Percentiles rank a stretch among this genome's conserved stretches.
phyloP scores from a whole-genome alignment of 2,888 invertebrate species.

The Caenorhabditis doughertyi region DNA sequence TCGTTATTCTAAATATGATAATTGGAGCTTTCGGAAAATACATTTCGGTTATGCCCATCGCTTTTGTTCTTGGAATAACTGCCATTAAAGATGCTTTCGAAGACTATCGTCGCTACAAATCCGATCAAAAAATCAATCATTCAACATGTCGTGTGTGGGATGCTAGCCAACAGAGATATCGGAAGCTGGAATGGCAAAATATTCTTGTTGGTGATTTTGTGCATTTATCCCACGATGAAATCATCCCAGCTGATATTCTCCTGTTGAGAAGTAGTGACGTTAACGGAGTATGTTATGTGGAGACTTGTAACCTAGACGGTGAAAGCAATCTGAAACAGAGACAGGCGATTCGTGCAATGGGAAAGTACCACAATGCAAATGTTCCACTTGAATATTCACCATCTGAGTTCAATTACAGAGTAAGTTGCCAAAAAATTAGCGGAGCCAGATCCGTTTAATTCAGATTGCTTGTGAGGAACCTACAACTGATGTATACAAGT shows the following conservation, averaged over 20 bases:
- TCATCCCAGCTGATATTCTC: slow-evolving; percentile 95
- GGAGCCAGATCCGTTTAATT: background rate
- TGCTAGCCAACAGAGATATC: slow-evolving; percentile 82
- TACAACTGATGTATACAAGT: slow-evolving; percentile 95
- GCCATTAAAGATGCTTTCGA: slow-evolving; percentile 98
- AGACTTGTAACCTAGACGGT: slow-evolving; percentile 96
- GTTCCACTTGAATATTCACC: slow-evolving; percentile 71
- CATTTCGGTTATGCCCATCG: slow-evolving; percentile 89
- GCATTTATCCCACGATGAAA: slow-evolving; percentile 96
- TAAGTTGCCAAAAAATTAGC: slow-evolving; percentile 20
- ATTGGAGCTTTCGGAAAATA: slow-evolving; percentile 84
- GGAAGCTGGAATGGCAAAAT: slow-evolving; percentile 92
- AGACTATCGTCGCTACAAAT: slow-evolving; percentile 91
- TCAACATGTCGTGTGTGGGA: slow-evolving; percentile 91
- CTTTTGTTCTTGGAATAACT: slow-evolving; percentile 94
- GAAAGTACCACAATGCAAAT: slow-evolving; percentile 85
- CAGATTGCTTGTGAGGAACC: slow-evolving; percentile 94
- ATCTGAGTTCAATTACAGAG: slow-evolving; percentile 71
- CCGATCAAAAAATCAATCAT: slow-evolving; percentile 95
- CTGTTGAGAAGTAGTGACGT: slow-evolving; percentile 85
- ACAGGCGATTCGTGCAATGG: slow-evolving; percentile 87
- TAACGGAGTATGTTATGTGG: slow-evolving; percentile 90
- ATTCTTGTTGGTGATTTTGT: slow-evolving; percentile 94
- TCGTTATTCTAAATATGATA: slow-evolving; percentile 96
- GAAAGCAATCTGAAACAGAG: slow-evolving; percentile 96